phyloP scores from a whole-genome alignment of 2,888 invertebrate species.

The Apoda limacodes region DNA sequence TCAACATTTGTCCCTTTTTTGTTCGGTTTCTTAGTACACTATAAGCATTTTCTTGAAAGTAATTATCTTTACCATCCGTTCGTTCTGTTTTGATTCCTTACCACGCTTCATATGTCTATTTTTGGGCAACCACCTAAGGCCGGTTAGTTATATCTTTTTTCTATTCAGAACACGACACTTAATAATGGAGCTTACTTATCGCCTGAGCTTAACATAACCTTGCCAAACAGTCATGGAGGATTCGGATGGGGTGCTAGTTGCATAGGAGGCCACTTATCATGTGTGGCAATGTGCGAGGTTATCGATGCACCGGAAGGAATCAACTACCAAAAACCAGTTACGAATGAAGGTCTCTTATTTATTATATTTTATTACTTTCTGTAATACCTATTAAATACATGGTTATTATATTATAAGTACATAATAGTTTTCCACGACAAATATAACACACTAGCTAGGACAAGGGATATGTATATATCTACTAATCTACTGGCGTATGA shows the following conservation, averaged over 20 bases:
- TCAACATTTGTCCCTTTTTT: not conserved
- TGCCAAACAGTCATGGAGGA: conserved; percentile 79
- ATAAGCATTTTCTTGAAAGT: too few species aligned
- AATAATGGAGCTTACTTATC: conserved; percentile 83
- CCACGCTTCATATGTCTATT: not conserved
- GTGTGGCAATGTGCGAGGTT: conserved; percentile 84
- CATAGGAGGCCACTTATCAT: conserved; percentile 80
- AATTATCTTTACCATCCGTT: too few species aligned
- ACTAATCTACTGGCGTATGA: too few species aligned
- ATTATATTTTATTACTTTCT: too few species aligned
- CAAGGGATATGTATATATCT: too few species aligned
- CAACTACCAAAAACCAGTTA: conserved; percentile 58
- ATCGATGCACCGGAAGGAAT: conserved; percentile 77
- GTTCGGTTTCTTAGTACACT: too few species aligned
- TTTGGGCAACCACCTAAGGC: too few species aligned
- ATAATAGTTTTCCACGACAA: too few species aligned
- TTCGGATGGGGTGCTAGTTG: conserved; percentile 81
- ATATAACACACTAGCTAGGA: too few species aligned
- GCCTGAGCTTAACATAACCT: conserved; percentile 77
- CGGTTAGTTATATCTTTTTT: conserved; percentile 11
- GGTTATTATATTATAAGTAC: too few species aligned
- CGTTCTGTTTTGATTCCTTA: not conserved
- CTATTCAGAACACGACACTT: conserved; percentile 70
- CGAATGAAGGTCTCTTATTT: conserved; percentile 57
- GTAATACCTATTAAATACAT: too few species aligned